These are phyloP conservation scores for Mesitornis unicolor DNA, from an alignment of 2,113 vertebrate species.

Conservation along the genomic window DNA sequence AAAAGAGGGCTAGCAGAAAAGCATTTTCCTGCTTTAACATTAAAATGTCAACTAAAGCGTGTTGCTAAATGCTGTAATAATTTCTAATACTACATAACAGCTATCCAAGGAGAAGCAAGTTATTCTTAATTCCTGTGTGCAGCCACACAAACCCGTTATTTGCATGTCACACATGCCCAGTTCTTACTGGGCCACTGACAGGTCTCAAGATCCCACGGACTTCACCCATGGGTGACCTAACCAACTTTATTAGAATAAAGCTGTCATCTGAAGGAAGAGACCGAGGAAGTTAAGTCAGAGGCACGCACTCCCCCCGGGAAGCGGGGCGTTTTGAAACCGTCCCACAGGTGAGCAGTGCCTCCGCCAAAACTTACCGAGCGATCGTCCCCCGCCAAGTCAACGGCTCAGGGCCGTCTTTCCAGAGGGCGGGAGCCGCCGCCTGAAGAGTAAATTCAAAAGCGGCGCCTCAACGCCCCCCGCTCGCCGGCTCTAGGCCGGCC, in stretches of 20 bases:
- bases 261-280: accelerated
- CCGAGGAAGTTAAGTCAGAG: accelerated
- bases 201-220: background rate
- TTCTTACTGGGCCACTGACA: background rate
- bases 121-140: background rate
- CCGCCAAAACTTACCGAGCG: accelerated
- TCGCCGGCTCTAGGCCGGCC: background rate
- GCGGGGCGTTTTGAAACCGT: accelerated
- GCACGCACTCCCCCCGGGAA: background rate
- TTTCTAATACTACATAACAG: background rate
- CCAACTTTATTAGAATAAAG: background rate
- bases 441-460: background rate
- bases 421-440: background rate
- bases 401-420: background rate
- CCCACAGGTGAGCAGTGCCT: background rate
- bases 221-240: background rate
- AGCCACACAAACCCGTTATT: background rate
- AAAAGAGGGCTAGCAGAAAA: background rate
- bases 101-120: background rate
- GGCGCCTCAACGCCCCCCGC: background rate
- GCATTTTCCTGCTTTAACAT: background rate
- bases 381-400: background rate
- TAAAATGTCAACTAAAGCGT: background rate
- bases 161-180: background rate
- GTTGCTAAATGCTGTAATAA: background rate